phyloP scores from a whole-genome alignment of 2,113 vertebrate genomes.

The Otolemur garnettii region DNA sequence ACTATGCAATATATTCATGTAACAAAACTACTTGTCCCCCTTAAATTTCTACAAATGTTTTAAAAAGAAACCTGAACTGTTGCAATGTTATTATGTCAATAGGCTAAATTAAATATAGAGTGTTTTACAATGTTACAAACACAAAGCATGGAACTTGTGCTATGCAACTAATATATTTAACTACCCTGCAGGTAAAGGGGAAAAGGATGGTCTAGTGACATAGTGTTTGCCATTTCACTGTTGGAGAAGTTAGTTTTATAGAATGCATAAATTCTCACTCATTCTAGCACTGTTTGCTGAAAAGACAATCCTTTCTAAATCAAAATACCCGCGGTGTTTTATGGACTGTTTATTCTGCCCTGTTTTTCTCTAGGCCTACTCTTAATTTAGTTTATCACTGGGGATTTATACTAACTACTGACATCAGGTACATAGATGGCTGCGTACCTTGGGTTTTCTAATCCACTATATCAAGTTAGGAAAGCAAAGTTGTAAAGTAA shows the following conservation, averaged over 20 bases:
- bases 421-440: not conserved
- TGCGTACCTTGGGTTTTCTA: too few species aligned
- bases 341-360: not conserved
- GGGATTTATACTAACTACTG: not conserved
- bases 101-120: not conserved
- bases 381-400: not conserved
- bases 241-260: conserved; percentile 2
- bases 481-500: not conserved
- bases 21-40: too few species aligned
- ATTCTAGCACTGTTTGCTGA: not conserved
- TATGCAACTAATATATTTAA: conserved; percentile 40
- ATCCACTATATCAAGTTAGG: not conserved
- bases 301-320: not conserved
- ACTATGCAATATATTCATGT: too few species aligned
- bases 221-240: not conserved
- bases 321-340: not conserved
- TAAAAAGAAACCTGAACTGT: not conserved
- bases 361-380: not conserved
- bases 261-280: not conserved
- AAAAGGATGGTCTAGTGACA: not conserved
- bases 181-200: not conserved
- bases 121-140: conserved; percentile 56
- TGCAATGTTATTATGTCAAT: conserved; percentile 5
- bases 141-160: not conserved
- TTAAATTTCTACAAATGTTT: too few species aligned